These are phyloP conservation scores for Drosophila falleni DNA, from an alignment of 2,888 invertebrate species.

Conservation along the genomic window DNA sequence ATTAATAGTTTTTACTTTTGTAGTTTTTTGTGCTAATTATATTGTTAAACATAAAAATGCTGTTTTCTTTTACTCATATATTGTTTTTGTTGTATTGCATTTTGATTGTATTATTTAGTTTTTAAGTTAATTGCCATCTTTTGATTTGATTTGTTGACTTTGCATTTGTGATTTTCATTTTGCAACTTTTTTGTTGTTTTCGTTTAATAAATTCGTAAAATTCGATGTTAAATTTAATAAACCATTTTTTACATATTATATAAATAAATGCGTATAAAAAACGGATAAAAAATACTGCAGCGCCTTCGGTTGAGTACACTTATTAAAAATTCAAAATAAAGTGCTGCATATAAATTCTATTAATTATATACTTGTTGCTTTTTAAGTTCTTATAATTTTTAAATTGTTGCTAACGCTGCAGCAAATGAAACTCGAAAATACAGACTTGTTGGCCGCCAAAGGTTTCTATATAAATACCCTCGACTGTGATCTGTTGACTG, in stretches of 20 bases:
- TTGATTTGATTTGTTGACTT: conserved; percentile 68
- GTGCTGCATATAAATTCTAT: conserved; percentile 50
- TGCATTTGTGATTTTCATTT: conserved; percentile 39
- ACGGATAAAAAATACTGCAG: conserved; percentile 57
- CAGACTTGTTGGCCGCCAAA: conserved; percentile 48
- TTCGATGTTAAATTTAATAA: conserved; percentile 83
- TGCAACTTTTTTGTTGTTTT: conserved; percentile 46
- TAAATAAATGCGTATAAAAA: conserved; percentile 76
- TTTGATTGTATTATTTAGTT: conserved; percentile 62
- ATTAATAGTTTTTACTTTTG: conserved; percentile 81
- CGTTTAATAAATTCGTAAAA: conserved; percentile 82
- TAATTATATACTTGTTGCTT: conserved; percentile 27
- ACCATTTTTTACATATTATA: conserved; percentile 71
- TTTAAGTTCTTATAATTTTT: conserved; percentile 9
- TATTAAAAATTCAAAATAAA: conserved; percentile 26
- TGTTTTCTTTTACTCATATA: conserved; percentile 69
- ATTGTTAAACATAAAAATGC: conserved; percentile 74
- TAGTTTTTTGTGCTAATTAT: conserved; percentile 79
- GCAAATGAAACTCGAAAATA: conserved; percentile 56
- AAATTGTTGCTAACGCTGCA: conserved; percentile 42
- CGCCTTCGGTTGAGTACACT: conserved; percentile 16
- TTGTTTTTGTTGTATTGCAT: conserved; percentile 53
- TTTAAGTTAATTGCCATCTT: conserved; percentile 64
- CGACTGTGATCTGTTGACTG: conserved; percentile 27
- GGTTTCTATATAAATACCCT: conserved; percentile 25